Base-by-base conservation (phyloP, 2,888 invertebrate genomes). In the Watsonalla binaria region DNA sequence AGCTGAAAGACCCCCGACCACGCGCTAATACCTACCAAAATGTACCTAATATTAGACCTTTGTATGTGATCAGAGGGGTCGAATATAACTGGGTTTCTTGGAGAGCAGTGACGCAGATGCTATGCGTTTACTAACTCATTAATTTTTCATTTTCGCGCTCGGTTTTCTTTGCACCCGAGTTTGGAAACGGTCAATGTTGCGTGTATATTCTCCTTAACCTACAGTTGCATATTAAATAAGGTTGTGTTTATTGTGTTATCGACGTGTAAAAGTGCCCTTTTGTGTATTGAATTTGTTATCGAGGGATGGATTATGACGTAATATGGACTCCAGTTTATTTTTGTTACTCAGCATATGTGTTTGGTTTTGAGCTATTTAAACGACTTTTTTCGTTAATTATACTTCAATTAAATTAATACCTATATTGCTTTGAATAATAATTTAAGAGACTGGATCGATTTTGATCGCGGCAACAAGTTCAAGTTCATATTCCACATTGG, bases 61-160 rank as follows among this genome's bases (percentile, higher is more conserved):
- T 59, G 61, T 64, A 60, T 62, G 58, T 57, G 63, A 60, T 54
- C 54, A 60, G 57, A 58, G 80, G 51, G 80, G 51, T 71, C 82
- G 56, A 39, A 5, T 6, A 45, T 65, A 57, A 67, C 62, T 79
- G 78, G 82, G 58, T 55, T 52, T 53, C 61, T 67, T 61, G 63
- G 60, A 58, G 63, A 70, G 70, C 72, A 72, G 72, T 70, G 76
- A 73, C 78, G 76, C 82, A 81, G 82, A 81, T 82, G 82, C 66
- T 73, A 73, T 80, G 74, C 80, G 82, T 78, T 82, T 81, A 81
- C 81, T 76, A 80, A 76, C 78, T 75, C 81, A 82, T 82, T 82
- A 82, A 82, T 80, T 77, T 82, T 82, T 82, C 81, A 82, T 81
- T 74, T 68, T 65, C 66, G 62, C 67, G 68, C 74, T 76, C 64